These are phyloP conservation scores for Himalopsyche tibetana DNA, from an alignment of 2,888 invertebrate species.

Conservation along the genomic window DNA sequence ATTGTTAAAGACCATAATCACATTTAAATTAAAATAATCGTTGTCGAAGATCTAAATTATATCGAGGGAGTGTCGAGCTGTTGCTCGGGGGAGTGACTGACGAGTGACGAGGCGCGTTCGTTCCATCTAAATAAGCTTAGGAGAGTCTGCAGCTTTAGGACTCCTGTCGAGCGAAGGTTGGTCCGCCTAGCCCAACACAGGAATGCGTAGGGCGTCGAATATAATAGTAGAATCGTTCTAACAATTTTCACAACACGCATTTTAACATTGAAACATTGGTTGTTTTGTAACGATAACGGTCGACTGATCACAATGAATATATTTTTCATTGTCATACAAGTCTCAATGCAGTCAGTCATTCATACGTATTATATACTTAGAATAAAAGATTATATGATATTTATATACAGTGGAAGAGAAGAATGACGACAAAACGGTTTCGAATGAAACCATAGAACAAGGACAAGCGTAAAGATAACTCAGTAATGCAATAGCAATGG, in stretches of 20 bases:
- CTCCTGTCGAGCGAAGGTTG: not conserved
- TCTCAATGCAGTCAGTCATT: too few relatives aligned
- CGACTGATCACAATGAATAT: not conserved
- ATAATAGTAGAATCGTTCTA: not conserved
- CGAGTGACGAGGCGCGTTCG: not conserved
- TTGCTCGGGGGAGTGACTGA: not conserved
- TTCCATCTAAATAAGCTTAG: conserved; percentile 5
- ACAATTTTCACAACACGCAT: not conserved
- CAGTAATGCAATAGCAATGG: too few relatives aligned
- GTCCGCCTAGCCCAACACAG: conserved; percentile 27
- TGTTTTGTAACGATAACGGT: conserved; percentile 32
- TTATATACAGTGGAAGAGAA: not conserved
- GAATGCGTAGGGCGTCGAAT: conserved; percentile 32
- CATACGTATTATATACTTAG: too few relatives aligned
- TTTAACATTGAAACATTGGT: not conserved
- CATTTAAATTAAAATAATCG: too few relatives aligned
- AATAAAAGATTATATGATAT: not conserved
- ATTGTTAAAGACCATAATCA: too few relatives aligned
- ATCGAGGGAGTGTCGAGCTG: conserved; percentile 2
- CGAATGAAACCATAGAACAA: too few relatives aligned
- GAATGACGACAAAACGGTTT: not conserved
- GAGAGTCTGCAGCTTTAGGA: conserved; percentile 6
- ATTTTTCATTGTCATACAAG: not conserved
- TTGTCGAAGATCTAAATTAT: too few relatives aligned
- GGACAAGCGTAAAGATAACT: too few relatives aligned